Evolutionary conservation across 2,113 vertebrate genomes (phyloP).

Genomic region (Neogobius melanostomus): DNA sequence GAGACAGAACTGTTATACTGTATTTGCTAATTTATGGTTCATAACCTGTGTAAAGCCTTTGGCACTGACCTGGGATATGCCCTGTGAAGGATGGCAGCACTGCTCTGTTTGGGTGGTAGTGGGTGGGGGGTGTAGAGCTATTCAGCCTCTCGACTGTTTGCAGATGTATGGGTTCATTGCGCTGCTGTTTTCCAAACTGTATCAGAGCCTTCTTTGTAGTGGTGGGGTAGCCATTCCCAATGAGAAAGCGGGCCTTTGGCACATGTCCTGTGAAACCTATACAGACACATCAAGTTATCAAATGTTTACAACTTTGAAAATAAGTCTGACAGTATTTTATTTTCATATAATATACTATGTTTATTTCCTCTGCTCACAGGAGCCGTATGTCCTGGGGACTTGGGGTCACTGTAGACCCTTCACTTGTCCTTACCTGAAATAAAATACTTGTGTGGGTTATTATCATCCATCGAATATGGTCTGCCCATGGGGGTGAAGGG

Average conservation of each 20-base stretch:
- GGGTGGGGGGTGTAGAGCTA: conserved; percentile 18
- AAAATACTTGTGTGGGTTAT: conserved; percentile 78
- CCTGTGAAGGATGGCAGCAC: conserved; percentile 77
- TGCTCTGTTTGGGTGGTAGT: conserved; percentile 63
- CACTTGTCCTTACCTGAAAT: conserved; percentile 74
- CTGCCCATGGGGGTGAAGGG: conserved; percentile 54
- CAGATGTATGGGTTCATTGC: neutral
- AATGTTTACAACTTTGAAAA: neutral
- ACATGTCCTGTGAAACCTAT: conserved; percentile 79
- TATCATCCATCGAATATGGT: conserved; percentile 77
- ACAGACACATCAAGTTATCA: neutral
- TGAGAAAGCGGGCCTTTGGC: conserved; percentile 68
- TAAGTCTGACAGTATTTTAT: neutral
- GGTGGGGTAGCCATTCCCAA: conserved; percentile 68
- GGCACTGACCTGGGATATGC: conserved; percentile 79
- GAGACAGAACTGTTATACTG: conserved; percentile 6
- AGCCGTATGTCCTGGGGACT: neutral
- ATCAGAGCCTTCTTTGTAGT: conserved; percentile 70
- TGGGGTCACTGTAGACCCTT: neutral
- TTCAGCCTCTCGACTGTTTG: neutral
- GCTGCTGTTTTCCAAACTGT: conserved; percentile 71
- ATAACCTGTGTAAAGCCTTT: neutral
- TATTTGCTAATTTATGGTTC: neutral
- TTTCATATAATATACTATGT: neutral
- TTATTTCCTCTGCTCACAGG: neutral